Percentiles rank a stretch among this genome's conserved stretches.
These are phyloP conservation scores for Petrolisthes manimaculis DNA, from an alignment of 2,888 invertebrate species.

Conservation along the genomic window DNA sequence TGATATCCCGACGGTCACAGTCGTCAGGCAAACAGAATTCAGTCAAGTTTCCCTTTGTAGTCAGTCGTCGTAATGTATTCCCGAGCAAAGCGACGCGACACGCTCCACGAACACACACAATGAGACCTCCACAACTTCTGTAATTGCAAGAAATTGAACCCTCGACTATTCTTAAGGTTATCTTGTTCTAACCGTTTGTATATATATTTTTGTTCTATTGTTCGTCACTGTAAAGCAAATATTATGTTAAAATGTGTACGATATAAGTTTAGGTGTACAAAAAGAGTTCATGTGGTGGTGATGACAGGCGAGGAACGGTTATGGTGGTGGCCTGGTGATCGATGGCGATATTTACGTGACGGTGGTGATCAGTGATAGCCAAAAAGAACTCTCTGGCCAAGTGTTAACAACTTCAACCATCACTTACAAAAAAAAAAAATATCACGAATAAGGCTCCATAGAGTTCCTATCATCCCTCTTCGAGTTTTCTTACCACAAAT, in stretches of 20 bases:
- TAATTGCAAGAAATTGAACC: constrained; percentile 6
- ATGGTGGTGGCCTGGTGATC: neutral
- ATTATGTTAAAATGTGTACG: neutral
- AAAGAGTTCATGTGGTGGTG: neutral
- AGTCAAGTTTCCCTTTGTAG: constrained; percentile 8
- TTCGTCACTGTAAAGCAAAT: neutral
- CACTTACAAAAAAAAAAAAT: neutral
- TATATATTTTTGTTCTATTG: neutral
- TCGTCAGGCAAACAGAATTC: neutral
- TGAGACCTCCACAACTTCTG: constrained; percentile 8
- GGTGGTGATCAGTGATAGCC: neutral
- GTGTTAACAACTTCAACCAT: neutral
- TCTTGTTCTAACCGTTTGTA: neutral
- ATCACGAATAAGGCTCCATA: neutral
- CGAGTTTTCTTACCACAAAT: too few species aligned
- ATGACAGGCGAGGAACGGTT: neutral
- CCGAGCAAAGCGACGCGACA: neutral
- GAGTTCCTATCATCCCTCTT: too few species aligned
- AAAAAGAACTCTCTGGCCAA: neutral
- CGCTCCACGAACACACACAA: constrained; percentile 17
- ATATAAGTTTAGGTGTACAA: too few species aligned
- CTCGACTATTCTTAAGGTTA: neutral
- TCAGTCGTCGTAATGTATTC: constrained; percentile 6
- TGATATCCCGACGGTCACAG: neutral
- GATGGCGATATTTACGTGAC: neutral